Evolutionary conservation across 1,140 invertebrate species (phyloP), one percentile per base, ranked within the genome.

Genomic region (Metopolophium dirhodum): DNA sequence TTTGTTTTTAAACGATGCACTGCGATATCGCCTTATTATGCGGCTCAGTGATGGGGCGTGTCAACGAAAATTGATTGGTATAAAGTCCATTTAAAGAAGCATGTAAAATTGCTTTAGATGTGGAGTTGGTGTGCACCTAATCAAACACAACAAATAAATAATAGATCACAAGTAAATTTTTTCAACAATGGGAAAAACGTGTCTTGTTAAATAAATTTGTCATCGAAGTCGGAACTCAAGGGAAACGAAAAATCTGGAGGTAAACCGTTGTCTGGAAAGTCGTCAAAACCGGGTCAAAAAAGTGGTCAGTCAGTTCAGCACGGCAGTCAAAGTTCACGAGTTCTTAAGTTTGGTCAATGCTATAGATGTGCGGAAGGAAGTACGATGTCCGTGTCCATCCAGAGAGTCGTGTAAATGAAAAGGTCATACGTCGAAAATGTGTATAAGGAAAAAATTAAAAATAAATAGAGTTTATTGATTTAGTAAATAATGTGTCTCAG

Each of bases 381-480:
- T 61, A 91, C 30, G 90, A 91, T 77, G 54, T 61, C 11, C 49
- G 57, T 91, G 90, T 77, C 61, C 90, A 61, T 61, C 57, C 23
- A 77, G 9, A 30, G 68, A 82, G 26, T 30, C 54, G 4, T 91
- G 90, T 45, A 91, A 77, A 18, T 45, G 41, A n/a, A 45, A 45
- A 77, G 61, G 90, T 49, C 92, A 93, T 51, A n/a, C 41, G 20
- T 45, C n/a, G 8, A 49, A 87, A 47, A 82, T 86, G 35, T 86
- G 92, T 57, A 41, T 41, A 47, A 85, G 8, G 47, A 8, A 85
- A 85, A 45, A 45, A 85, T 11, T 9, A 37, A 41, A 45, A 85
- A 85, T 41, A 4, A 45, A 47, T 85, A 85, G 83, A 47, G 22
- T 45, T 8, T 47, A 37, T 85, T 41, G 83, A 85, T 23, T 23